These are phyloP conservation scores for Notamacropus eugenii DNA, from an alignment of 2,797 vertebrate genomes.

Conservation along the genomic window DNA sequence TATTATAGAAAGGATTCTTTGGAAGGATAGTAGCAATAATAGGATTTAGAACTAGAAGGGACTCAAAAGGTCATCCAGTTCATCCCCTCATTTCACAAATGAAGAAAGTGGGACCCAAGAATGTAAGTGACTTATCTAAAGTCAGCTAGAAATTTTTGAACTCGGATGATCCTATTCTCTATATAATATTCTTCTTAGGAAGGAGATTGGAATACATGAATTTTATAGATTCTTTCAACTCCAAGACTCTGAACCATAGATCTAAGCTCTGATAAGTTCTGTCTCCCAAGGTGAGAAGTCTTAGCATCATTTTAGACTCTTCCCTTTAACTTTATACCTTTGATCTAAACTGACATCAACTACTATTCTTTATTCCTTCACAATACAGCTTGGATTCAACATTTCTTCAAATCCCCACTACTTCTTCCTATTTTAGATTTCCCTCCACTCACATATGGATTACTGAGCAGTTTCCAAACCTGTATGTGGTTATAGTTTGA, in stretches of 20 bases:
- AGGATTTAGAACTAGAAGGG: slow-evolving; percentile 55
- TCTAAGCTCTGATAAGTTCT: neutral
- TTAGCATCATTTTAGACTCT: neutral
- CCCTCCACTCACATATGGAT: neutral
- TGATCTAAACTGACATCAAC: neutral
- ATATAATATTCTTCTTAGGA: neutral
- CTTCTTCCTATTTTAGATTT: neutral
- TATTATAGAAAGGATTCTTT: neutral
- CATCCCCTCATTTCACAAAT: neutral
- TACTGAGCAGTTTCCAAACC: neutral
- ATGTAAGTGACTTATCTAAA: neutral
- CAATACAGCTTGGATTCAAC: neutral
- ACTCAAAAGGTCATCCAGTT: neutral
- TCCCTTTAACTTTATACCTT: neutral
- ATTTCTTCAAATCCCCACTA: neutral
- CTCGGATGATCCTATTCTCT: neutral
- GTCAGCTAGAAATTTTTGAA: neutral
- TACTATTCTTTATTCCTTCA: neutral
- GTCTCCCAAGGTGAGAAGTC: neutral
- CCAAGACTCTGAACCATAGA: neutral
- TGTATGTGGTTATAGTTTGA: neutral
- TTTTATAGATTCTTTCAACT: neutral
- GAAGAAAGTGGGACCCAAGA: neutral
- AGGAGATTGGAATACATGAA: neutral
- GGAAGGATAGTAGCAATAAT: neutral